Conservation (phyloP, 2,113 vertebrate species). For the Aptenodytes patagonicus region DNA sequence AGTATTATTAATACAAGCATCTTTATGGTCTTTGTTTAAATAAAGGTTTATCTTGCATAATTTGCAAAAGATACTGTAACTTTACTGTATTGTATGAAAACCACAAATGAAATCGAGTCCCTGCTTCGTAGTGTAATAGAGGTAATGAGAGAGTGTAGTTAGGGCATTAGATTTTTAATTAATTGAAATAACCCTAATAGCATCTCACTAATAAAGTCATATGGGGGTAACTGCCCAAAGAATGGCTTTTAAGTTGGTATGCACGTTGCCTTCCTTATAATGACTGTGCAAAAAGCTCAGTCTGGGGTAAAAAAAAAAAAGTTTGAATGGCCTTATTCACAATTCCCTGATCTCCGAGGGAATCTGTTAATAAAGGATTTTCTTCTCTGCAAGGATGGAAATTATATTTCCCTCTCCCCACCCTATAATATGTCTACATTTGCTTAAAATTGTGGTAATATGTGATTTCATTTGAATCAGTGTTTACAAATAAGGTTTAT, state of each 20-base stretch:
- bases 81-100: not conserved
- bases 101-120: not conserved
- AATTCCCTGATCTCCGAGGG: not conserved
- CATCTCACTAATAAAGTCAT: not conserved
- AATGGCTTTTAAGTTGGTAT: not conserved
- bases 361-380: not conserved
- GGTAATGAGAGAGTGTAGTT: not conserved
- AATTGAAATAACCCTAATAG: not conserved
- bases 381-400: not conserved
- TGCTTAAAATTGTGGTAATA: not conserved
- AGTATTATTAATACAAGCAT: not conserved
- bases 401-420: not conserved
- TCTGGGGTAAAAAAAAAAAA: not conserved
- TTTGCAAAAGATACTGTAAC: not conserved
- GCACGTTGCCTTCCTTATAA: not conserved
- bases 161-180: not conserved
- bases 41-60: not conserved
- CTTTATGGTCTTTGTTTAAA: not conserved
- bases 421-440: not conserved
- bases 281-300: not conserved
- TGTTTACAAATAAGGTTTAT: not conserved
- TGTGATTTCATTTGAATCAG: not conserved
- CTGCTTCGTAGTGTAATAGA: not conserved
- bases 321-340: not conserved
- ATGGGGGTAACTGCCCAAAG: not conserved